Percentiles rank a stretch among this genome's conserved stretches.
Conservation (phyloP, 2,797 vertebrate species). For the Poecilia wingei region DNA sequence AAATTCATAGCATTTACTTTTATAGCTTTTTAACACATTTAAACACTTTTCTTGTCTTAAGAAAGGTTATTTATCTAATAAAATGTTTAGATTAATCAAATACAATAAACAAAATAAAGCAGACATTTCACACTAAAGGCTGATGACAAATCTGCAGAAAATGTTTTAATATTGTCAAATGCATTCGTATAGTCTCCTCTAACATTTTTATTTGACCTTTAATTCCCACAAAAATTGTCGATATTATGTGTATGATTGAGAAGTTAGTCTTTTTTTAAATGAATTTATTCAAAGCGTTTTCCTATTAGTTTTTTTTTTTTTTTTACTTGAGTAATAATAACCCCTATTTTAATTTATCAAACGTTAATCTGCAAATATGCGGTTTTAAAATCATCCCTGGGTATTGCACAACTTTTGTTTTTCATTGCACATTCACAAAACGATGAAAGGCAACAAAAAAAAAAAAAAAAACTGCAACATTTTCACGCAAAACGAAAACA, state of each 20-base stretch:
- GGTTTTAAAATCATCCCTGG: background rate
- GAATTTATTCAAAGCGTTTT: background rate
- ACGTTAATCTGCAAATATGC: background rate
- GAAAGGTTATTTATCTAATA: background rate
- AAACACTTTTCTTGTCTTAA: background rate
- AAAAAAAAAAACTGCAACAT: background rate
- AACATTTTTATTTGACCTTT: background rate
- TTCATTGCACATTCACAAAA: background rate
- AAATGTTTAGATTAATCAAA: background rate
- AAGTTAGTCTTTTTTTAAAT: background rate
- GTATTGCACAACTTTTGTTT: background rate
- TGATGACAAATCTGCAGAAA: background rate
- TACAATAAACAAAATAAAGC: background rate
- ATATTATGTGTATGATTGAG: background rate
- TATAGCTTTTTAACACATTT: background rate
- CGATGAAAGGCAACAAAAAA: background rate
- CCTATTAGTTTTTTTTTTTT: too few relatives aligned
- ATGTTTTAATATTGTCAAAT: background rate
- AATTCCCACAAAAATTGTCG: background rate
- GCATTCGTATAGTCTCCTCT: background rate
- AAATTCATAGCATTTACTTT: background rate
- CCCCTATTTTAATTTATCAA: background rate
- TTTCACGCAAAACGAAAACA: background rate
- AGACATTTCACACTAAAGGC: background rate
- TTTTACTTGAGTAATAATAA: background rate